Evolutionary conservation across 2,888 invertebrate genomes (phyloP).

Genomic region (Platycnemis pennipes): DNA sequence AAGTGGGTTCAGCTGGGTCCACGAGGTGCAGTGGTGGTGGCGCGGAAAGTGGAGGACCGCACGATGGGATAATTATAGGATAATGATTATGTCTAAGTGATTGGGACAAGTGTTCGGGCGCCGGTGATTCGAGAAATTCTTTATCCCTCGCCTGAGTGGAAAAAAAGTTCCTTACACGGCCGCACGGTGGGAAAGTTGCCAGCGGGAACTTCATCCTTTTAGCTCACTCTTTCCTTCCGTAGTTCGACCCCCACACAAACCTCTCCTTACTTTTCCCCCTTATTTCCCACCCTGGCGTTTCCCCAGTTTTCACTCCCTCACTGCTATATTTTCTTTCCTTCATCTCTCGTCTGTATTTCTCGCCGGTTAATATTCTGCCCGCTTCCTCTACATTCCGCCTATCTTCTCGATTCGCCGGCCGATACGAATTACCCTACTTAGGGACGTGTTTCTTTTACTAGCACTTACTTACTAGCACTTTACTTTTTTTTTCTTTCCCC

Average conservation of each 20-base stretch:
- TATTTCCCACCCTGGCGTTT: too few relatives aligned
- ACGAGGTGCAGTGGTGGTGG: background rate
- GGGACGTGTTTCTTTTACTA: background rate
- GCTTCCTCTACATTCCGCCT: background rate
- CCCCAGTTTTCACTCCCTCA: background rate
- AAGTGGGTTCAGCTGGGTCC: background rate
- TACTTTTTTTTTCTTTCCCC: background rate
- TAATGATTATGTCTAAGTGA: background rate
- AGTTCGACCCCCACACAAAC: background rate
- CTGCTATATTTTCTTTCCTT: background rate
- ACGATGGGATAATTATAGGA: background rate
- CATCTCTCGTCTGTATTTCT: too few relatives aligned
- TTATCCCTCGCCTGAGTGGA: background rate
- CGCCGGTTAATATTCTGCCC: background rate
- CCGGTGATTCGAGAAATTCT: background rate
- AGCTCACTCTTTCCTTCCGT: background rate
- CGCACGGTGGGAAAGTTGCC: background rate
- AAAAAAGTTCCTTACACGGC: background rate
- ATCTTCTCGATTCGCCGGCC: background rate
- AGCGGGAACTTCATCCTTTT: background rate
- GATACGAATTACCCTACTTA: constrained; percentile 10
- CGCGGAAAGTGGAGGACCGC: background rate
- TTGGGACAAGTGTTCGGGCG: background rate
- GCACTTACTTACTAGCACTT: background rate
- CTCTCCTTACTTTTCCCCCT: background rate